Base-by-base conservation (phyloP, 2,113 vertebrate genomes). In the Scopus umbretta region DNA sequence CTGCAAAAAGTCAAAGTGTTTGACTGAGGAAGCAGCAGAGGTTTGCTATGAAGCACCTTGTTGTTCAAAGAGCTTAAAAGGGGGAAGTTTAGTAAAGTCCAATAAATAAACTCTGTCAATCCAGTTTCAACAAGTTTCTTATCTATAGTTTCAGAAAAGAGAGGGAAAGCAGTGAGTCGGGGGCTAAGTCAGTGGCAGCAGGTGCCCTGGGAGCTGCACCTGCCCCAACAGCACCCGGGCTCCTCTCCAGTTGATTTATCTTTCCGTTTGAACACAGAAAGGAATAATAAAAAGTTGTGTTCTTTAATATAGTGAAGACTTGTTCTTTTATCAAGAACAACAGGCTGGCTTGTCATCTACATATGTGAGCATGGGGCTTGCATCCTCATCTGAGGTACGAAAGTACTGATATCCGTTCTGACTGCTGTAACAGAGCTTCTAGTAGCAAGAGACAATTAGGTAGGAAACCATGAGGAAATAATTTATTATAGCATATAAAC, bases 11-110 rank as follows among this genome's bases (percentile, higher is more conserved):
- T 85, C 79, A 52, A n/a, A 81, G 40, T 13, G 27, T 93, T 89
- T 74, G 68, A 81, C 65, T 74, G 47, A 92, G 25, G 38, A 94
- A 74, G 20, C 2, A 3, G 19, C 26, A 79, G 66, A 85, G 52
- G 23, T 79, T 85, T 75, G 14, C 65, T 84, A 25, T 75, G 65
- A 94, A 96, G 55, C 55, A 4, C 38, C 27, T 74, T 76, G 89
- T 94, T 92, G 91, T 95, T 91, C 90, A 58, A 95, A 67, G 70
- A 86, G 89, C 62, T 94, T 91, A 85, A 90, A 90, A 86, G 26
- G 38, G 47, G 49, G 52, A 85, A 79, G 32, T 55, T 89, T 78
- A 75, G 76, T 67, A 29, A 92, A 92, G 73, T 42, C 74, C 7
- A 63, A 71, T 61, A 91, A 91, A 92, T 81, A 86, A 95, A 89